Conservation (phyloP, 2,797 vertebrate genomes). For the Odontamblyopus lacepedii region DNA sequence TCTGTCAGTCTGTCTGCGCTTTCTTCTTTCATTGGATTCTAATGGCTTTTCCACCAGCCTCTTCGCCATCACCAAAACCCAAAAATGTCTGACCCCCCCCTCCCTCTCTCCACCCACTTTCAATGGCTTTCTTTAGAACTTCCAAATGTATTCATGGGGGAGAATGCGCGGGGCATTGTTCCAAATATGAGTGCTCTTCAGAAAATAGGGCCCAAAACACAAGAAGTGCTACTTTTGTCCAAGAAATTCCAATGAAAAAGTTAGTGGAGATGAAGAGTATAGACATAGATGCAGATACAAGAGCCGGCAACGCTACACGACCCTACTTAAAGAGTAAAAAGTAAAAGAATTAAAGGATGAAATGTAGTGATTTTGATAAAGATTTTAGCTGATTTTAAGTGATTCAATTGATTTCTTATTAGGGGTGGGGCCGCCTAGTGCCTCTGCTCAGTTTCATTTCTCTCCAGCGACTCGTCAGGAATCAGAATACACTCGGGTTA, state of each 20-base stretch:
- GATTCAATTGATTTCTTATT: too few relatives aligned
- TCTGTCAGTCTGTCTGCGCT: conserved; percentile 74
- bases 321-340: too few relatives aligned
- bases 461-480: too few relatives aligned
- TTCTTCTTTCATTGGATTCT: conserved; percentile 72
- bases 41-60: conserved; percentile 78
- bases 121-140: conserved; percentile 11
- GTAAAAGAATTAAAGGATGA: too few relatives aligned
- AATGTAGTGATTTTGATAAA: too few relatives aligned
- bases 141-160: conserved; percentile 3
- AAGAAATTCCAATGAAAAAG: not conserved
- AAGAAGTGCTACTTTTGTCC: not conserved
- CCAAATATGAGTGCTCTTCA: conserved; percentile 4
- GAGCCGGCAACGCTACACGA: too few relatives aligned
- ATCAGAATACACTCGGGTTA: too few relatives aligned
- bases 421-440: too few relatives aligned
- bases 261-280: not conserved
- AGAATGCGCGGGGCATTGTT: conserved; percentile 7
- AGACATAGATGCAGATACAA: too few relatives aligned
- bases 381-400: too few relatives aligned
- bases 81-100: conserved; percentile 10
- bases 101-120: conserved; percentile 22
- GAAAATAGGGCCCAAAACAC: conserved; percentile 2
- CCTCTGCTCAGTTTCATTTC: too few relatives aligned
- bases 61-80: conserved; percentile 37